Evolutionary conservation across 1,140 invertebrate species (phyloP), one percentile per base, ranked within the genome.

Genomic region (Drosophila sp.): DNA sequence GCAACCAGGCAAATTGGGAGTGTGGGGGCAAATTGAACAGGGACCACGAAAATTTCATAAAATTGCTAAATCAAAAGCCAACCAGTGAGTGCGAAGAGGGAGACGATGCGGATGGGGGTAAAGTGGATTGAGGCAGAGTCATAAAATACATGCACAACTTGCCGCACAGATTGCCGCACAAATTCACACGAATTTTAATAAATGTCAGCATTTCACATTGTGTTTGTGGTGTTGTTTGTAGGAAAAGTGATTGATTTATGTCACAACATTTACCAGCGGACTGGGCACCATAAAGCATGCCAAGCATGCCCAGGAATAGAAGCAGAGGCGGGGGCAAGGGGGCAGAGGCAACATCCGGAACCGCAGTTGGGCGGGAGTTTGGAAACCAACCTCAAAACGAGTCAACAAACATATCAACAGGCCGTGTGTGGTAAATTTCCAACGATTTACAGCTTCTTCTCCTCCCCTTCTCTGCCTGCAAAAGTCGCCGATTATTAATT

Each of bases 191-290:
- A 77, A 58, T 79, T 77, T 79, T 79, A 79, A 79, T 79, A 79
- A 77, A 79, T 73, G 77, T 79, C 77, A 73, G 57, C 57, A 55
- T 62, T 56, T 76, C 35, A 33, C 44, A 41, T 64, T 41, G 60
- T 50, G 65, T 69, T 63, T 73, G 66, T 38, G 61, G 58, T 35
- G 44, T 50, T 50, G 44, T 50, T 50, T 50, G 44, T 50, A 44
- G 62, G 44, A 44, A 32, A 38, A 38, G 25, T 79, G 74, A 79
- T 79, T 79, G 77, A 79, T 79, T 79, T 79, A 77, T 77, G 74
- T 74, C 77, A 73, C 74, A 79, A 77, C 69, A 77, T 77, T 77
- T 70, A 66, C 44, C 60, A 29, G 47, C 38, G 27, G 27, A 33
- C 33, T 40, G 44, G 44, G 44, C 44, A 50, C 23, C 44, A 50